Evolutionary conservation across 2,113 vertebrate species (phyloP).

Genomic region (Aptenodytes forsteri): DNA sequence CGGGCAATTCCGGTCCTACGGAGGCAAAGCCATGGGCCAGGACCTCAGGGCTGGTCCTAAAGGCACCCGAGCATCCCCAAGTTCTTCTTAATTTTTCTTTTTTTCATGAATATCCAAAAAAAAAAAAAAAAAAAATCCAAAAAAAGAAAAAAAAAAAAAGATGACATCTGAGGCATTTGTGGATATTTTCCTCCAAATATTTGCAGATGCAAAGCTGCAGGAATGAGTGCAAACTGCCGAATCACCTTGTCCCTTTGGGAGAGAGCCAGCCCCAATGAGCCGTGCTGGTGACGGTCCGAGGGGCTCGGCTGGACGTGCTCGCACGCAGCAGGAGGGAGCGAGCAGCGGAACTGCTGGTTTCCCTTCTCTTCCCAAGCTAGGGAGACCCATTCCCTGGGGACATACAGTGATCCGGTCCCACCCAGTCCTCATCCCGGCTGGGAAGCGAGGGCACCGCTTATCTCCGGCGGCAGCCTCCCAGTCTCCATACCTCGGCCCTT

Average conservation of each 20-base stretch:
- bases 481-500: neutral
- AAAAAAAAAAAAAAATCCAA: too few relatives aligned
- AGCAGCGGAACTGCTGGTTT: neutral
- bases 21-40: neutral
- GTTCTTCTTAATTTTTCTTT: too few relatives aligned
- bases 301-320: neutral
- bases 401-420: neutral
- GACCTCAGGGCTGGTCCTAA: neutral
- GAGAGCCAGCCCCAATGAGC: neutral
- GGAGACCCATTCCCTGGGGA: neutral
- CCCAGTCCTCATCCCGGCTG: neutral
- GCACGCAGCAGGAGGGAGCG: neutral
- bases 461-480: neutral
- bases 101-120: neutral
- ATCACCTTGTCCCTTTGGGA: neutral
- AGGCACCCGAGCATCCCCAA: neutral
- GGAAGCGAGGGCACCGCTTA: neutral
- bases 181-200: neutral
- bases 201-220: neutral
- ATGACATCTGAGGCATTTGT: neutral
- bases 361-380: neutral
- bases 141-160: neutral
- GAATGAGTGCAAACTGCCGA: neutral
- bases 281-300: rapidly evolving
- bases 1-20: rapidly evolving